phyloP scores from a whole-genome alignment of 1,140 invertebrate species.

The Andricus grossulariae region DNA sequence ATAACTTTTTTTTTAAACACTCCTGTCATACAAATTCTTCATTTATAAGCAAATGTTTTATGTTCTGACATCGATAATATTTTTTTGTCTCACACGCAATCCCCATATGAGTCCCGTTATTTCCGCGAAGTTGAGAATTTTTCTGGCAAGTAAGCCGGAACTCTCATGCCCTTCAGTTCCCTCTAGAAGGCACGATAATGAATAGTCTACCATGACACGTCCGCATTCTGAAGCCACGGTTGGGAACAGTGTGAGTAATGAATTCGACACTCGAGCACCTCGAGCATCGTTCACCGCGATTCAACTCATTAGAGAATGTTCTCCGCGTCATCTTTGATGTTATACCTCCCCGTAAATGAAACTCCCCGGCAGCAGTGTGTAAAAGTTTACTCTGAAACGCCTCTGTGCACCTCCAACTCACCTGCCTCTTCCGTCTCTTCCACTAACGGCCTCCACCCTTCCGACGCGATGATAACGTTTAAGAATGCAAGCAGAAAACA shows the following conservation, averaged over 20 bases:
- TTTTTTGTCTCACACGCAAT: neutral
- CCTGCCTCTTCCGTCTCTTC: no score
- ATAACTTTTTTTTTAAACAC: no score
- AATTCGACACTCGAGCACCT: slow-evolving; percentile 65
- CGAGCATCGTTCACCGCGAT: slow-evolving; percentile 61
- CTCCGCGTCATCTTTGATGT: slow-evolving; percentile 71
- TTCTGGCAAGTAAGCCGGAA: neutral
- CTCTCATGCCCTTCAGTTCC: neutral
- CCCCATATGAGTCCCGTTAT: neutral
- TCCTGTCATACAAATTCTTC: neutral
- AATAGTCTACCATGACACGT: slow-evolving; percentile 51
- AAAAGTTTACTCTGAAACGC: slow-evolving; percentile 56
- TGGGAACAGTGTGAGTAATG: slow-evolving; percentile 63
- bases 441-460: no score
- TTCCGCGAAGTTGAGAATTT: neutral
- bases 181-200: slow-evolving; percentile 48
- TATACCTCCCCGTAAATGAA: slow-evolving; percentile 64
- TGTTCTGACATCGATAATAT: neutral
- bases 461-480: no score
- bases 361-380: slow-evolving; percentile 57
- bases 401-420: neutral
- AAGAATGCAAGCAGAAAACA: no score
- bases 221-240: slow-evolving; percentile 46
- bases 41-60: neutral
- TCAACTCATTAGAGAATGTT: slow-evolving; percentile 75